Base-by-base conservation (phyloP, 2,888 invertebrate genomes). In the Mythimna loreyi region DNA sequence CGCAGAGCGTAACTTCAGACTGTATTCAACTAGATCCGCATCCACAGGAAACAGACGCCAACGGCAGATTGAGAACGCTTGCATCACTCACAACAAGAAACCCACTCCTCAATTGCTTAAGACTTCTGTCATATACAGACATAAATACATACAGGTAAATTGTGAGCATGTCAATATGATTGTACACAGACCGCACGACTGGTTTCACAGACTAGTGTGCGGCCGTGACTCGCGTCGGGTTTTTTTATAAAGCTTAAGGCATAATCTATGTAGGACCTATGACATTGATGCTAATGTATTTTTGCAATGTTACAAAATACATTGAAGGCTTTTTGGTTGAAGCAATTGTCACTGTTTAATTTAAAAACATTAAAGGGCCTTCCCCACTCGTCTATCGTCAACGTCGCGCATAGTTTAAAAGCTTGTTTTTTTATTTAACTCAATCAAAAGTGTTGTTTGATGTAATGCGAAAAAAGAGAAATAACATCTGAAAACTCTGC, bases 251-350 rank as follows among this genome's bases (percentile, higher is more conserved):
- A 61, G 78, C 78, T 70, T 70, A 55, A 72, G 47, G 45, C 53
- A 30, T n/a, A 28, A 59, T 76, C 52, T 58, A 30, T 36, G 11
- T 72, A 57, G 21, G 11, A 73, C 57, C 70, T 72, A 43, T 72
- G 78, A 78, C 72, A 78, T 73, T 73, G 78, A 56, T 57, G 30
- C 19, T 40, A 77, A 73, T 77, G 25, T 60, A 28, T 55, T 3
- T 55, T 60, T 21, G 21, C n/a, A 11, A 49, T 49, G 45, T 72
- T 57, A 13, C 50, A 21, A 53, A 47, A 53, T 25, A 72, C 13
- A 52, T 40, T 52, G 28, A 23, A 50, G 33, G 11, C 7, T 45
- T 75, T 64, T 40, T 23, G 0, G 19, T 11, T 43, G 19, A 25
- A 36, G 13, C 9, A 19, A 16, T 21, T 25, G 30, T 11, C 5